Evolutionary conservation across 2,888 invertebrate genomes (phyloP).

Genomic region (Allygus modestus): DNA sequence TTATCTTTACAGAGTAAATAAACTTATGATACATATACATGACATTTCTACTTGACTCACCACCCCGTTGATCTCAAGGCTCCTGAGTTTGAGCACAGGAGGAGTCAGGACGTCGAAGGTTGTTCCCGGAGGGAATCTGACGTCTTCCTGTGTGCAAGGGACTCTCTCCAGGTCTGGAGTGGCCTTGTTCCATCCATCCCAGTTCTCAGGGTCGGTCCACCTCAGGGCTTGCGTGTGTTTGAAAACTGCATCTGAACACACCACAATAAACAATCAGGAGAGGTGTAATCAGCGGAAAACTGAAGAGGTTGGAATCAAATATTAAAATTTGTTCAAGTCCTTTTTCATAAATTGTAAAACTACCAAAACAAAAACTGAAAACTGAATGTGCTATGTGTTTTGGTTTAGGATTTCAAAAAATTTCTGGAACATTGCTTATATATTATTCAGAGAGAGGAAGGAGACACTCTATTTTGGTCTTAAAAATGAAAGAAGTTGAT

Average conservation of each 20-base stretch:
- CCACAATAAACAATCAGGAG: neutral
- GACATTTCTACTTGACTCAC: too few relatives aligned
- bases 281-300: too few relatives aligned
- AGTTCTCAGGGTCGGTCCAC: constrained; percentile 68
- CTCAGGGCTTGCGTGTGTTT: constrained; percentile 58
- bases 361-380: too few relatives aligned
- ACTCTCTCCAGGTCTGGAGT: constrained; percentile 68
- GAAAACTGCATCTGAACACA: constrained; percentile 65
- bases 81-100: neutral
- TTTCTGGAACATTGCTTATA: too few relatives aligned
- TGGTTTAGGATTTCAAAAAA: too few relatives aligned
- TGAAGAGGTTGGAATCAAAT: neutral
- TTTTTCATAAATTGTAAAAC: neutral
- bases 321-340: neutral
- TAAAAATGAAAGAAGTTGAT: too few relatives aligned
- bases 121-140: constrained; percentile 64
- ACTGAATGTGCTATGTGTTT: too few relatives aligned
- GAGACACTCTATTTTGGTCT: too few relatives aligned
- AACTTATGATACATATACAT: too few relatives aligned
- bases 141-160: constrained; percentile 67
- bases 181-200: constrained; percentile 65
- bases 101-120: constrained; percentile 67
- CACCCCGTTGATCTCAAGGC: constrained; percentile 56
- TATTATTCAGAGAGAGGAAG: too few relatives aligned
- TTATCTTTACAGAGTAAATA: too few relatives aligned